Evolutionary conservation across 2,888 invertebrate species (phyloP), one percentile per base, ranked within the genome.

Genomic region (Petrophora chlorosata): DNA sequence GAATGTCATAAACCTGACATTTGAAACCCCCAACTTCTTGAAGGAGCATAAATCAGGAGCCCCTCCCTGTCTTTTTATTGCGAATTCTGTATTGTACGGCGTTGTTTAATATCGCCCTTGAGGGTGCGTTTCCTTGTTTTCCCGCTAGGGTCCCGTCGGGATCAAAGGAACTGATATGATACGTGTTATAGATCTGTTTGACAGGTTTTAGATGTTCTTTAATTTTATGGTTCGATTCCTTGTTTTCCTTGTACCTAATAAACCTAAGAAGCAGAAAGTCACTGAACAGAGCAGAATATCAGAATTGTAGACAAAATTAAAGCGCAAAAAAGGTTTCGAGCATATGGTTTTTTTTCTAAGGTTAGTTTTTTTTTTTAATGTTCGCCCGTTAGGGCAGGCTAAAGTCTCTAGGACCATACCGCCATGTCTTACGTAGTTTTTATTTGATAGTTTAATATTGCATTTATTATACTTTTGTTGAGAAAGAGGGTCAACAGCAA

Each of bases 71-170:
- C 43, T 53, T 44, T 60, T 56, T 46, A 48, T 50, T 51, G 32
- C 46, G 45, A 53, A 35, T 42, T 42, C 39, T 35, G 47, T 50
- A 49, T 57, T 50, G 53, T 57, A 19, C 23, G 38, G 46, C 48
- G 57, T 56, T 57, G 51, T 56, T 53, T 57, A 53, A 60, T 53
- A 56, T 49, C 51, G 39, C 60, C 51, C 39, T 49, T 13, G 55
- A 53, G 60, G 33, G 33, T 30, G 32, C n/a, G 30, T 13, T 32
- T 41, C 33, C 46, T 50, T 35, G 43, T 44, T 34, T 48, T 44
- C 40, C 34, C 54, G 36, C 35, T 41, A 30, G 23, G 26, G 26
- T 4, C 36, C 35, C 17, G 12, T 12, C 16, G 14, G 41, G 47
- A 44, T 54, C 46, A 50, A 50, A 48, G 48, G 48, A 25, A 19